Evolutionary conservation across 2,888 invertebrate species (phyloP).

Genomic region (Nemotelus nigrinus): DNA sequence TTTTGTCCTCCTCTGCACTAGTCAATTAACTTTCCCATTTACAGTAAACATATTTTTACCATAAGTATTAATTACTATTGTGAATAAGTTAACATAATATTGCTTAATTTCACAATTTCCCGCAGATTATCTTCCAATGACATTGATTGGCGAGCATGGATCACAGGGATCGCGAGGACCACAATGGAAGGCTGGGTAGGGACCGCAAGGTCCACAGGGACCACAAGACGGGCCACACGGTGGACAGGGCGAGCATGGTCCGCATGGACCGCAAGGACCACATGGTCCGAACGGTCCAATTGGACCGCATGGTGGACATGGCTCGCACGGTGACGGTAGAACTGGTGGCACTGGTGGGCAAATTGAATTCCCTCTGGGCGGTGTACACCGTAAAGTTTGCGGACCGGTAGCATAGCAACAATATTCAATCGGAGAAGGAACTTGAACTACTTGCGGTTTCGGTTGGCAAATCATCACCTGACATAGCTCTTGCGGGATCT

Average conservation of each 20-base stretch:
- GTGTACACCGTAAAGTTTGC: slow-evolving; percentile 29
- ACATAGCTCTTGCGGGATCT: slow-evolving; percentile 61
- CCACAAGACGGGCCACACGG: background rate
- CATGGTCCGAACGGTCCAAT: background rate
- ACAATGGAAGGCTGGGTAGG: background rate
- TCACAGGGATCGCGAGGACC: slow-evolving; percentile 51
- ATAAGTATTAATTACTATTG: no score
- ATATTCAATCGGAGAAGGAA: slow-evolving; percentile 61
- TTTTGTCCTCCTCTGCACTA: no score
- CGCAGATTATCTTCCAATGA: no score
- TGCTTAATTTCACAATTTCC: no score
- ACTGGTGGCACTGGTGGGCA: slow-evolving; percentile 52
- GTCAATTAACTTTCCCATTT: no score
- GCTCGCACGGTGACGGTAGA: slow-evolving; percentile 56
- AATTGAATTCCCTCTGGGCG: slow-evolving; percentile 57
- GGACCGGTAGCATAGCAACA: slow-evolving; percentile 60
- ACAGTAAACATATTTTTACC: no score
- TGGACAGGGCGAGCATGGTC: slow-evolving; percentile 30
- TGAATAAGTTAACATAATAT: no score
- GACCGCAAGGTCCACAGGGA: slow-evolving; percentile 4
- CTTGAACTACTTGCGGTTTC: slow-evolving; percentile 60
- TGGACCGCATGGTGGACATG: slow-evolving; percentile 54
- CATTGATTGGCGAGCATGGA: slow-evolving; percentile 39
- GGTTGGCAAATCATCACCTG: slow-evolving; percentile 62
- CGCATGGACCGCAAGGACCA: background rate